Conservation (phyloP, 64 coral and sea anemone species). For the Porites lutea region DNA sequence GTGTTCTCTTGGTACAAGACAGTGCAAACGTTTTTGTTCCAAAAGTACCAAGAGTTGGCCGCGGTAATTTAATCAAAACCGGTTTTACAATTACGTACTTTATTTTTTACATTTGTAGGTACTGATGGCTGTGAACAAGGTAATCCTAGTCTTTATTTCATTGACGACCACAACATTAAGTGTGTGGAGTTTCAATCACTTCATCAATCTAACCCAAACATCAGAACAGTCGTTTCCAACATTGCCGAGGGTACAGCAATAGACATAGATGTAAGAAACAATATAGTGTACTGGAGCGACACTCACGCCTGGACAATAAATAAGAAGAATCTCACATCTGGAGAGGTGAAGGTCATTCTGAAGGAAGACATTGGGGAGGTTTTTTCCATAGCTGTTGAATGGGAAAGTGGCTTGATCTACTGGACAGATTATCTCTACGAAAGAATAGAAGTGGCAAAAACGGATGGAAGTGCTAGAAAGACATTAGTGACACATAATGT, state of each 20-base stretch:
- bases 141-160: constrained; percentile 4
- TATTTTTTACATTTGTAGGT: background rate
- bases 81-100: no score
- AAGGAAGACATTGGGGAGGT: constrained; percentile 20
- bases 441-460: constrained; percentile 49
- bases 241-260: constrained; percentile 8
- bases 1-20: no score
- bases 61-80: no score
- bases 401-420: constrained; percentile 54
- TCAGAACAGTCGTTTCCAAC: background rate
- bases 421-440: constrained; percentile 40
- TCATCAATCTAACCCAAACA: background rate
- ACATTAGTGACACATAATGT: constrained; percentile 9
- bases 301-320: constrained; percentile 26
- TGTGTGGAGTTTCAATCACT: background rate
- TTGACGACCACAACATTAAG: constrained; percentile 13
- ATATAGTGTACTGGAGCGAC: constrained; percentile 60
- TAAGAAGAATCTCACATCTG: constrained; percentile 32
- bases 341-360: constrained; percentile 33
- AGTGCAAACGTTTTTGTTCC: no score
- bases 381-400: constrained; percentile 47
- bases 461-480: constrained; percentile 37
- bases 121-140: background rate
- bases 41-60: no score
- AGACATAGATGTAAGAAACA: constrained; percentile 46